Evolutionary conservation across 2,113 vertebrate species (phyloP).

Genomic region (Phyllopteryx taeniolatus): DNA sequence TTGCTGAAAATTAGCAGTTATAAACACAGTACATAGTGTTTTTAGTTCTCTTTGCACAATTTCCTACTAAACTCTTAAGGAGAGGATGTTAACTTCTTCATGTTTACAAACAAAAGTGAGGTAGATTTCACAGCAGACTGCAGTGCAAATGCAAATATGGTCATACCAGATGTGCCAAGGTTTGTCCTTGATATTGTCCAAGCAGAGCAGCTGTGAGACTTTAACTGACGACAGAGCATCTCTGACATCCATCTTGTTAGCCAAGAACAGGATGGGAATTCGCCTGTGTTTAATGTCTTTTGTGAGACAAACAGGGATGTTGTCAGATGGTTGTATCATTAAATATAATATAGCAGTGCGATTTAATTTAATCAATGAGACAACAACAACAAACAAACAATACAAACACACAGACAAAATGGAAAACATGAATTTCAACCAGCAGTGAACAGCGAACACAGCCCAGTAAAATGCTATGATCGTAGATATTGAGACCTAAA

Average conservation of each 20-base stretch:
- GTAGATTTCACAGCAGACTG: slow-evolving; percentile 6
- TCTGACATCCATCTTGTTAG: slow-evolving; percentile 98
- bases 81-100: background rate
- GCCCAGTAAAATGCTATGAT: too few species aligned
- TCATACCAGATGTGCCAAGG: slow-evolving; percentile 98
- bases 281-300: slow-evolving; percentile 93
- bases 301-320: slow-evolving; percentile 1
- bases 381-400: background rate
- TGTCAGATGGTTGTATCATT: background rate
- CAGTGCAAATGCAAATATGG: slow-evolving; percentile 4
- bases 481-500: too few species aligned
- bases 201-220: slow-evolving; percentile 90
- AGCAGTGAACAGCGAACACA: too few species aligned
- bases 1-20: background rate
- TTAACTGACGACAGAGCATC: slow-evolving; percentile 93
- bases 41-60: background rate
- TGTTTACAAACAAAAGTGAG: background rate
- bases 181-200: slow-evolving; percentile 98
- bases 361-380: background rate
- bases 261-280: slow-evolving; percentile 96
- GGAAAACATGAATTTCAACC: background rate
- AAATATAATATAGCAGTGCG: background rate
- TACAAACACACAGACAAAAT: background rate
- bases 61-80: background rate
- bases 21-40: background rate